phyloP scores from a whole-genome alignment of 2,888 invertebrate genomes.

The Cenopis cana region DNA sequence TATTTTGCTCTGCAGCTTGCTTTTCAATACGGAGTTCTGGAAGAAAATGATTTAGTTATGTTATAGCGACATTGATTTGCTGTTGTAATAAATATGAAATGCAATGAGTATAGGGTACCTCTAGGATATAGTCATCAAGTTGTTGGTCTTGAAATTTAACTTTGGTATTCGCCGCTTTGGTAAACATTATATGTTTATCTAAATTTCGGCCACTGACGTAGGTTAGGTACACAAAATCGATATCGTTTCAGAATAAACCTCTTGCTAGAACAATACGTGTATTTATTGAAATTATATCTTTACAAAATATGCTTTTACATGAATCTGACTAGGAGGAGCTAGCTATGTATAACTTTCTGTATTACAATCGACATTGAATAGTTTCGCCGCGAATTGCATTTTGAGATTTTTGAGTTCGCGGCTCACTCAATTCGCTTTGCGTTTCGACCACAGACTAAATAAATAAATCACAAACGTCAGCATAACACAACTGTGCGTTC shows the following conservation, averaged over 20 bases:
- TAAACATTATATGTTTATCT: conserved; percentile 58
- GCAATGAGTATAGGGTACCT: conserved; percentile 58
- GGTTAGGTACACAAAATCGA: conserved; percentile 42
- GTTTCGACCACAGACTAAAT: too few species aligned
- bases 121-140: conserved; percentile 77
- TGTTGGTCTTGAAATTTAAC: conserved; percentile 80
- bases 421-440: neutral
- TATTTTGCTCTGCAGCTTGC: conserved; percentile 92
- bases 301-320: neutral
- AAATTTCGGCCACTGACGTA: conserved; percentile 1
- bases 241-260: conserved; percentile 21
- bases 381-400: conserved; percentile 1
- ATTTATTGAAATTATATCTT: neutral
- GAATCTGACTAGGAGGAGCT: neutral
- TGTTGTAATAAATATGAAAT: conserved; percentile 21
- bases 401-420: conserved; percentile 30
- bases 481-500: too few species aligned
- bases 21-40: conserved; percentile 87
- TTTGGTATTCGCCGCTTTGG: conserved; percentile 61
- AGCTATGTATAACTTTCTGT: neutral
- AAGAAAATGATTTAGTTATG: conserved; percentile 43
- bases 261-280: neutral
- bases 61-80: neutral
- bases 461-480: too few species aligned
- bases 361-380: neutral